phyloP scores from a whole-genome alignment of 2,888 invertebrate genomes.

The Steromphala cineraria region DNA sequence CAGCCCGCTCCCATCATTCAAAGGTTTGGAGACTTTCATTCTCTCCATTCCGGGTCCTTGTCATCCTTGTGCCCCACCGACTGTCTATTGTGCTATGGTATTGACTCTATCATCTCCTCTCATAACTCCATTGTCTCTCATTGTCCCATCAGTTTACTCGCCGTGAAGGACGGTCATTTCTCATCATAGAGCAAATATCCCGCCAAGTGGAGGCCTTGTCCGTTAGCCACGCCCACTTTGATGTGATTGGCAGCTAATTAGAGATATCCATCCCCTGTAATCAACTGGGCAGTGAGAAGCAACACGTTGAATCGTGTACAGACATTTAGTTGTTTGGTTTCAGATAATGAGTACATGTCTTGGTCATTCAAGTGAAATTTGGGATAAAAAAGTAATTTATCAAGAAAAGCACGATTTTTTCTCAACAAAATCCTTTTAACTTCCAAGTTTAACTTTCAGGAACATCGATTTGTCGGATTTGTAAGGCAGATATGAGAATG shows the following conservation, averaged over 20 bases:
- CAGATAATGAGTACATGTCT: no score
- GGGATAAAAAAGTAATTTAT: no score
- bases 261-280: neutral
- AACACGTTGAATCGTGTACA: neutral
- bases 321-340: no score
- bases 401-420: no score
- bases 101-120: neutral
- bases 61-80: neutral
- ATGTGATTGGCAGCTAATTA: neutral
- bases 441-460: no score
- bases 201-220: neutral
- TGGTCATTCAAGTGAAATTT: no score
- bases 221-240: neutral
- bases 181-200: neutral
- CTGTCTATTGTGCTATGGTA: neutral
- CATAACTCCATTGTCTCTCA: neutral
- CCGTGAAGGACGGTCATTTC: neutral
- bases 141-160: neutral
- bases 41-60: no score
- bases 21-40: no score
- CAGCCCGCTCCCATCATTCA: no score
- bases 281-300: neutral
- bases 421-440: no score
- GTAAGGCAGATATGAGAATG: no score
- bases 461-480: no score